phyloP scores from a whole-genome alignment of 2,113 vertebrate genomes.

The Scomber scombrus region DNA sequence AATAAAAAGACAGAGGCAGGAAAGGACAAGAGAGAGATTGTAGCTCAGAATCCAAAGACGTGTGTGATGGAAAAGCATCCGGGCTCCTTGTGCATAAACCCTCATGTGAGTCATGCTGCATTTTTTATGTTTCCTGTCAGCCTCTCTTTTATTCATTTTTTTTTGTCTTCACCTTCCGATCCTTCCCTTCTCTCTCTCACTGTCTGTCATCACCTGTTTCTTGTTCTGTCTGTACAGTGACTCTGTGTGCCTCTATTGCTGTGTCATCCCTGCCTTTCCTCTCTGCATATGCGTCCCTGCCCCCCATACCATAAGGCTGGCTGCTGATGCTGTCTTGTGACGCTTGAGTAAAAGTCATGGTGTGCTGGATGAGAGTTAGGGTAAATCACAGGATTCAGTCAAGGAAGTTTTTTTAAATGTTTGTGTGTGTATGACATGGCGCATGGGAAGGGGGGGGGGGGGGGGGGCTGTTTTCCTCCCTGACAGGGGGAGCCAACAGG shows the following conservation, averaged over 20 bases:
- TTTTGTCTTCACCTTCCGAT: background rate
- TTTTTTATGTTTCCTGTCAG: background rate
- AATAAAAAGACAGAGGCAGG: background rate
- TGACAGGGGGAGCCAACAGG: too few species aligned
- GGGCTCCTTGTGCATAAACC: slow-evolving; percentile 67
- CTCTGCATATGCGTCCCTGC: slow-evolving; percentile 53
- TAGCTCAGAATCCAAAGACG: slow-evolving; percentile 11
- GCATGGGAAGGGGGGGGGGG: background rate
- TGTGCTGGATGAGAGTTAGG: slow-evolving; percentile 32
- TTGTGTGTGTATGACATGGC: background rate
- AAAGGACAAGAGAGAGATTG: slow-evolving; percentile 11
- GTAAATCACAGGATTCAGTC: slow-evolving; percentile 20
- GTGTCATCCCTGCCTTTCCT: slow-evolving; percentile 51
- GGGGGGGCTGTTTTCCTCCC: too few species aligned
- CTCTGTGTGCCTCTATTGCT: slow-evolving; percentile 8
- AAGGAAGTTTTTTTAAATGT: background rate
- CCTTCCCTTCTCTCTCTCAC: background rate
- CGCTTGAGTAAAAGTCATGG: slow-evolving; percentile 46
- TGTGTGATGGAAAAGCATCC: slow-evolving; percentile 66
- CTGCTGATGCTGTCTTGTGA: slow-evolving; percentile 79
- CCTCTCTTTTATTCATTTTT: background rate
- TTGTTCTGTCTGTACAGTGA: background rate
- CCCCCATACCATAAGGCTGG: slow-evolving; percentile 41
- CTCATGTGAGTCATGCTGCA: slow-evolving; percentile 82
- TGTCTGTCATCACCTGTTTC: background rate